A percentile compares a stretch with the other conserved stretches of the same genome.
Conservation (phyloP, 92 coral and sea anemone genomes). For the Zoanthus gigantus region DNA sequence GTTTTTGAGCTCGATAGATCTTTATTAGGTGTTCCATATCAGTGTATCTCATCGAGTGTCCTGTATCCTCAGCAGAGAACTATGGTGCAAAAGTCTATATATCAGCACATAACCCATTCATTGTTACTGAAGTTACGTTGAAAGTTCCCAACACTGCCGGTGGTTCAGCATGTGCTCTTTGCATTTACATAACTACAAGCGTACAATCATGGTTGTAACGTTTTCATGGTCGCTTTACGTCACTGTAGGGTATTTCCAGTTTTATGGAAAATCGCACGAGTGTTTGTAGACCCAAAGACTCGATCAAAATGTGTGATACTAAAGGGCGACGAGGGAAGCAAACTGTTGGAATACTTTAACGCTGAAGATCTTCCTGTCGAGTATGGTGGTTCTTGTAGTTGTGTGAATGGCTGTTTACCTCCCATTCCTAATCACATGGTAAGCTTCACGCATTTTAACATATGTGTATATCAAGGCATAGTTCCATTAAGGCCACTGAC, state of each 20-base stretch:
- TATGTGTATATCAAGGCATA: no score
- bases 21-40: no score
- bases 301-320: conserved; percentile 89
- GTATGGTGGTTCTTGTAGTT: conserved; percentile 90
- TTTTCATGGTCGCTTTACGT: not conserved
- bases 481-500: no score
- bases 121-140: no score
- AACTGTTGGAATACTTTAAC: conserved; percentile 84
- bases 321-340: conserved; percentile 71
- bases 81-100: no score
- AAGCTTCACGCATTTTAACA: not conserved
- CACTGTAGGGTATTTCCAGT: conserved; percentile 89
- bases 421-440: conserved; percentile 97
- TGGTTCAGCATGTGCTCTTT: not conserved
- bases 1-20: no score
- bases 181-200: not conserved
- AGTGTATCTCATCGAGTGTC: no score
- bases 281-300: conserved; percentile 92
- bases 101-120: no score
- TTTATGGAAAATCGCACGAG: conserved; percentile 90
- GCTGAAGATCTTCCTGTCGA: conserved; percentile 88
- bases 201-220: not conserved
- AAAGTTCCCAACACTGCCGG: no score
- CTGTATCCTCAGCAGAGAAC: no score
- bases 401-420: conserved; percentile 91